A percentile compares a stretch with the other conserved stretches of the same genome.
Evolutionary conservation across 2,113 vertebrate species (phyloP).

Genomic region (Agelaius tricolor): DNA sequence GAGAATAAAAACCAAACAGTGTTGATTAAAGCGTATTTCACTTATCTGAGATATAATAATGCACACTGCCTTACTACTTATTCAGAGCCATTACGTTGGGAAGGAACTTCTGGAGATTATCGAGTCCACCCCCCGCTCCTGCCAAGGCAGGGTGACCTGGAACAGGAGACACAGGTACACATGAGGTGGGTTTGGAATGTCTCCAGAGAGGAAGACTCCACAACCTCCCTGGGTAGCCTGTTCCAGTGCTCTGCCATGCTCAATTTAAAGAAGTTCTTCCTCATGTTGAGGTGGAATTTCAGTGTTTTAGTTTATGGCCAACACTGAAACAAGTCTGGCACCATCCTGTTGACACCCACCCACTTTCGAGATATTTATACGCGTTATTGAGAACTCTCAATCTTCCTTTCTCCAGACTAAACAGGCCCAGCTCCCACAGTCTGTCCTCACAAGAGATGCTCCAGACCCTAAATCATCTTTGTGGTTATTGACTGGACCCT

Average conservation of each 20-base stretch:
- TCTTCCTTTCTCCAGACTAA: background rate
- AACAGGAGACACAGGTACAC: background rate
- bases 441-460: background rate
- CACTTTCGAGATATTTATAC: background rate
- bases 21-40: background rate
- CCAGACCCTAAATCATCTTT: background rate
- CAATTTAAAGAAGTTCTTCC: background rate
- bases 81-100: background rate
- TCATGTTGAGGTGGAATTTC: background rate
- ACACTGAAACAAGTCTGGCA: background rate
- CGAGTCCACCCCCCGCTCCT: rapidly evolving
- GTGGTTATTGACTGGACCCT: rapidly evolving
- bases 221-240: background rate
- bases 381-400: background rate
- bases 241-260: background rate
- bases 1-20: background rate
- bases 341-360: background rate
- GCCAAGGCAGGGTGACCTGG: background rate
- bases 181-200: background rate
- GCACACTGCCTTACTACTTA: background rate
- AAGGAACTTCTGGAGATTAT: background rate
- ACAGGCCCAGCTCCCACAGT: background rate
- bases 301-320: background rate
- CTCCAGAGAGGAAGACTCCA: background rate
- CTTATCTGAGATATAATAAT: background rate